Evolutionary conservation across 2,888 invertebrate genomes (phyloP).

Genomic region (Laothoe populi): DNA sequence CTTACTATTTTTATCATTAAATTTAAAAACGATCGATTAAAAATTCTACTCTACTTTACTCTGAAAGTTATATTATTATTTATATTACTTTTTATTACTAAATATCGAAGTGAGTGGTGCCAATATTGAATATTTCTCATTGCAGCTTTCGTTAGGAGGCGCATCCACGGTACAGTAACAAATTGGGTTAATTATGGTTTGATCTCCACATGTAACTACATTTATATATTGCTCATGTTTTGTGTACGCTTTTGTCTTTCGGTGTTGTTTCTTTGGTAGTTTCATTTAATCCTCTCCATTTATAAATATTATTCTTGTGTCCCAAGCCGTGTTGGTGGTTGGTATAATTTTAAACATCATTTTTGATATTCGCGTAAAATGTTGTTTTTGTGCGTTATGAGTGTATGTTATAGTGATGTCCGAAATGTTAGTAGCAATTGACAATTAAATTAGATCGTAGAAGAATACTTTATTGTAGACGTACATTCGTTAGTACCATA

Average conservation of each 20-base stretch:
- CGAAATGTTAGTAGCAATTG: no score
- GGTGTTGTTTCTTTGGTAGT: slow-evolving; percentile 18
- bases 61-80: no score
- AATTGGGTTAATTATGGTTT: slow-evolving; percentile 49
- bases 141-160: slow-evolving; percentile 67
- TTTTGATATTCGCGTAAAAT: background rate
- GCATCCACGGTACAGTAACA: slow-evolving; percentile 74
- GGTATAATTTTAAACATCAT: background rate
- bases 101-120: background rate
- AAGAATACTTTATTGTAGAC: no score
- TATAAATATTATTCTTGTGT: background rate
- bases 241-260: slow-evolving; percentile 28
- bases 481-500: no score
- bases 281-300: background rate
- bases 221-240: slow-evolving; percentile 33
- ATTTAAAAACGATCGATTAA: no score
- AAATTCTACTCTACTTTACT: no score
- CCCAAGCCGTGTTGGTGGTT: background rate
- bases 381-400: background rate
- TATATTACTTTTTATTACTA: background rate
- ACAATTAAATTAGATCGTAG: no score
- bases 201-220: slow-evolving; percentile 26
- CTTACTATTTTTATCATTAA: no score
- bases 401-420: background rate
- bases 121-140: slow-evolving; percentile 37